Evolutionary conservation across 2,888 invertebrate species (phyloP).

Genomic region (Saturnia japonica): DNA sequence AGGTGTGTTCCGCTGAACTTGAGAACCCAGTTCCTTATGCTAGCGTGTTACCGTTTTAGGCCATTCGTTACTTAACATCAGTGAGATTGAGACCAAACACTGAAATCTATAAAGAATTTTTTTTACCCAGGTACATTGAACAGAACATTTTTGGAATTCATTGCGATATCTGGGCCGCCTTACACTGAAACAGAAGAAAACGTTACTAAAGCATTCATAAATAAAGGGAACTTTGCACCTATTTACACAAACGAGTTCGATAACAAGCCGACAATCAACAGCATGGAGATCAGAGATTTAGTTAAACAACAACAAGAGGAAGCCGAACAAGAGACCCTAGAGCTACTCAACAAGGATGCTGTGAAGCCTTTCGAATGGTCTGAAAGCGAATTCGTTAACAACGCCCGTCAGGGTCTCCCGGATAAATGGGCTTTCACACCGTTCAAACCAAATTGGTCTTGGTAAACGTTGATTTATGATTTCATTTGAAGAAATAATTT

Average conservation of each 20-base stretch:
- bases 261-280: slow-evolving; percentile 61
- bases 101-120: neutral
- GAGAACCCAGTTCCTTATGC: no score
- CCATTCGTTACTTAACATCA: no score
- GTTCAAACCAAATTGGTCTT: slow-evolving; percentile 82
- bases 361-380: slow-evolving; percentile 89
- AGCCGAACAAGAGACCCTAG: slow-evolving; percentile 59
- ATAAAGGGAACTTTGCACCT: slow-evolving; percentile 70
- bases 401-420: slow-evolving; percentile 87
- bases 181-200: slow-evolving; percentile 54
- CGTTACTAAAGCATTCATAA: slow-evolving; percentile 46
- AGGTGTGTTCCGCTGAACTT: no score
- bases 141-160: slow-evolving; percentile 48
- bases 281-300: slow-evolving; percentile 64
- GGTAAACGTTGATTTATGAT: slow-evolving; percentile 59
- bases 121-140: slow-evolving; percentile 38
- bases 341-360: slow-evolving; percentile 57
- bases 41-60: neutral
- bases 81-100: no score
- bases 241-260: slow-evolving; percentile 72
- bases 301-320: slow-evolving; percentile 66
- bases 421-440: slow-evolving; percentile 87
- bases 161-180: slow-evolving; percentile 68
- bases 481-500: neutral
- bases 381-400: slow-evolving; percentile 82